Evolutionary conservation across 2,888 invertebrate genomes (phyloP), one percentile per base, ranked within the genome.

Genomic region (Lasioglossum leucozonium): DNA sequence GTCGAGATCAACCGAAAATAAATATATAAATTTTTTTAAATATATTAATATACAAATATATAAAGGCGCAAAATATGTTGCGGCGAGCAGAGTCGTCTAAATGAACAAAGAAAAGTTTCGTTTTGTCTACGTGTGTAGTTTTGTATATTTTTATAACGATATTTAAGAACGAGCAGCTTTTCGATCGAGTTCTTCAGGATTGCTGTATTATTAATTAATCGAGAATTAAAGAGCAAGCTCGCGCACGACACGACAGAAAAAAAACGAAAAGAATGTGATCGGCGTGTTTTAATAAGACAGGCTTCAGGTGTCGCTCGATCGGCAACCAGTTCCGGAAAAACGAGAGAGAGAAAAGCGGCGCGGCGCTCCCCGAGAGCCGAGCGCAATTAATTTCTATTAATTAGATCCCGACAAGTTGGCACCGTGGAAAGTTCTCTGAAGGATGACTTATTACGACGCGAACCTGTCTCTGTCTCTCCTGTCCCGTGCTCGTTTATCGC

Each of bases 351-450:
- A 44, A 55, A 72, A 67, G 51, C 40, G 26, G 34, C 51, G 51
- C 40, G 34, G 34, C 51, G 34, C 22, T 65, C 62, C 65, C 34
- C 65, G 37, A 67, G 65, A 37, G 37, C 65, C 22, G 40, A 79
- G 34, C 62, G 86, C 86, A 83, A 90, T 90, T 87, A 90, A 87
- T 90, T 90, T 87, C 87, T 85, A 87, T 90, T 87, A 90, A 90
- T 90, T 90, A 87, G 89, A 81, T 83, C 75, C 72, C 67, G 83
- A 73, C 87, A 74, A 76, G 79, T 82, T 72, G 80, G 42, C 72
- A 65, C 65, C 26, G 62, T 84, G 82, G 87, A 90, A 89, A 89
- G 88, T 90, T 84, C 73, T 30, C 74, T 62, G 75, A 79, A 87
- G 81, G 87, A 89, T 90, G 89, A 89, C 81, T 89, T 90, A 89